Evolutionary conservation across 2,113 vertebrate species (phyloP).

Genomic region (Pantherophis guttatus): DNA sequence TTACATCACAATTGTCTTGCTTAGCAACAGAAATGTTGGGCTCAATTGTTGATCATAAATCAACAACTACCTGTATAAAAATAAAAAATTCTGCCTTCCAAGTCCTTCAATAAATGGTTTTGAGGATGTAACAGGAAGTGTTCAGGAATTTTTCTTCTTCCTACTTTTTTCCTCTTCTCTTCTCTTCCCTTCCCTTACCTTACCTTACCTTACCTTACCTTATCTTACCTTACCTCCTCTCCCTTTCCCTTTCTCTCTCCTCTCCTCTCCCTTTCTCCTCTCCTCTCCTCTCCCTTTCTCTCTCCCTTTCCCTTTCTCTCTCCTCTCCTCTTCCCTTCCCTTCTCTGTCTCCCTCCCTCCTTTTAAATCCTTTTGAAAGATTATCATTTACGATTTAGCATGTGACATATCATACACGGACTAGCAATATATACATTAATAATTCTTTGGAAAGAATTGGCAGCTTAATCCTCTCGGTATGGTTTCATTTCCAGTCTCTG

Average conservation of each 20-base stretch:
- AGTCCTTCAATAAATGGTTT: no score
- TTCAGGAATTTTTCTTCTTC: no score
- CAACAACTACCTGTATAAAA: background rate
- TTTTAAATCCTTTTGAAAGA: background rate
- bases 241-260: no score
- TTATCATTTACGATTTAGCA: background rate
- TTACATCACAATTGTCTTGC: background rate
- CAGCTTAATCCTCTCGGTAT: background rate
- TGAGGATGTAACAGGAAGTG: no score
- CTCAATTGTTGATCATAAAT: no score
- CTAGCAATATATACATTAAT: background rate
- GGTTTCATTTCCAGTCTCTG: conserved; percentile 77
- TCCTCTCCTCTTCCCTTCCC: background rate
- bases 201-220: no score
- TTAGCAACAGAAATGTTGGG: background rate
- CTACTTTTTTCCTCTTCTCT: no score
- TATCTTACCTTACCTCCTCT: no score
- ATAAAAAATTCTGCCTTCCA: background rate
- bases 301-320: no score
- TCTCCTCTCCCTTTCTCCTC: no score
- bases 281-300: no score
- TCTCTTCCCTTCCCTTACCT: background rate
- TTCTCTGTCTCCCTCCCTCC: background rate
- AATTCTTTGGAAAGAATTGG: background rate
- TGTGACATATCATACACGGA: no score